Evolutionary conservation across 2,113 vertebrate species (phyloP).

Genomic region (Poeciliopsis retropinna): DNA sequence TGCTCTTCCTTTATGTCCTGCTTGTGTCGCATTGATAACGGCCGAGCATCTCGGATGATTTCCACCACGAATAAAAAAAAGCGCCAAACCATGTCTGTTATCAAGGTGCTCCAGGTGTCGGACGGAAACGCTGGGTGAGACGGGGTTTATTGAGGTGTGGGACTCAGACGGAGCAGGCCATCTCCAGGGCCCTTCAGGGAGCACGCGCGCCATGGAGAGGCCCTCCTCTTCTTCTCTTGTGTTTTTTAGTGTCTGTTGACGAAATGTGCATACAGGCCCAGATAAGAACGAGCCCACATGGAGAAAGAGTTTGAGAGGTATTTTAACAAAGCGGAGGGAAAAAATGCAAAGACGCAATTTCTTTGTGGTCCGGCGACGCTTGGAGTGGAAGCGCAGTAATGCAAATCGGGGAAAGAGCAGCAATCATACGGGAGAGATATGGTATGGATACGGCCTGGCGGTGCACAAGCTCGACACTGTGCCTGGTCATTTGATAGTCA

Average conservation of each 20-base stretch:
- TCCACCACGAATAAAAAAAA: constrained; percentile 21
- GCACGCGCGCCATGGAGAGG: background rate
- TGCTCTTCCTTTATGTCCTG: constrained; percentile 33
- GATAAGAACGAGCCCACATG: constrained; percentile 58
- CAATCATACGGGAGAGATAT: constrained; percentile 74
- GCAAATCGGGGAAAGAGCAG: constrained; percentile 72
- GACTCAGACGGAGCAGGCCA: background rate
- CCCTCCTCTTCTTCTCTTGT: background rate
- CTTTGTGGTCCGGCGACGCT: constrained; percentile 68
- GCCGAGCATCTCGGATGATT: constrained; percentile 29
- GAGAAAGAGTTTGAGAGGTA: constrained; percentile 46
- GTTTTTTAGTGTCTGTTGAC: constrained; percentile 55
- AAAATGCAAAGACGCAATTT: constrained; percentile 76
- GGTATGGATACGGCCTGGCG: constrained; percentile 31
- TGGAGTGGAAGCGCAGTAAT: constrained; percentile 71
- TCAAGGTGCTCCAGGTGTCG: background rate
- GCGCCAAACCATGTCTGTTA: constrained; percentile 13
- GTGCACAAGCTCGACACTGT: constrained; percentile 62
- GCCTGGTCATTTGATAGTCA: constrained; percentile 79
- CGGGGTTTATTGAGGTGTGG: background rate
- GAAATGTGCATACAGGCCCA: constrained; percentile 52
- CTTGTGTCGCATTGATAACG: constrained; percentile 47
- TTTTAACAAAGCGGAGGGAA: constrained; percentile 76
- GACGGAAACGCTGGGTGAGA: background rate
- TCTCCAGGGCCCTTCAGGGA: background rate